Evolutionary conservation across 1,140 invertebrate genomes (phyloP).

Genomic region (Venturia canescens): DNA sequence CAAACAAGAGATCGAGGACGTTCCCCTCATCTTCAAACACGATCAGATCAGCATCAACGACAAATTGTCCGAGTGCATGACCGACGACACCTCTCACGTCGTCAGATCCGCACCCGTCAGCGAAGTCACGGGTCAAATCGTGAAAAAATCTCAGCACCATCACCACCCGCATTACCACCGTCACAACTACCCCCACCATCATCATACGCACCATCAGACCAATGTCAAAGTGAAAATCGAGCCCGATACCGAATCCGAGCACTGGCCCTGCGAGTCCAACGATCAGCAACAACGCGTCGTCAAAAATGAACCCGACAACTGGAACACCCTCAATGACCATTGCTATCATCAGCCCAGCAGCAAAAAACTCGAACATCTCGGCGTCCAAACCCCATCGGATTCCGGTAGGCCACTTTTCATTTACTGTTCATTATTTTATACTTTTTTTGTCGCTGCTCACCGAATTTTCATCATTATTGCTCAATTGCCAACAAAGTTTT

Average conservation of each 20-base stretch:
- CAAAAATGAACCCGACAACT: conserved; percentile 61
- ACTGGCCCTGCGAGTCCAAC: conserved; percentile 49
- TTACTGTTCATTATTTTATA: neutral
- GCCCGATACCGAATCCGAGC: conserved; percentile 47
- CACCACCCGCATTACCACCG: conserved; percentile 34
- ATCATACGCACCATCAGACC: conserved; percentile 53
- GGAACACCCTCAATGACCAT: conserved; percentile 79
- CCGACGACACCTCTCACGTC: conserved; percentile 30
- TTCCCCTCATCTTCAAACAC: conserved; percentile 66
- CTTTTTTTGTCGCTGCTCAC: too few species aligned
- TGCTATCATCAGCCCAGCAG: conserved; percentile 81
- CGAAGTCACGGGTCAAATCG: conserved; percentile 66
- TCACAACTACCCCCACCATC: conserved; percentile 41
- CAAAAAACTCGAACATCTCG: conserved; percentile 80
- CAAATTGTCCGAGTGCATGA: conserved; percentile 65
- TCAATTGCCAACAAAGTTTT: too few species aligned
- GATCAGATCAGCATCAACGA: conserved; percentile 68
- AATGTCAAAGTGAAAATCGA: conserved; percentile 61
- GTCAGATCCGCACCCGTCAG: conserved; percentile 63
- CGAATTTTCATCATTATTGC: too few species aligned
- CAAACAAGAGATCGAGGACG: conserved; percentile 54
- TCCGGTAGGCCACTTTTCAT: conserved; percentile 82
- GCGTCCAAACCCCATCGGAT: conserved; percentile 90
- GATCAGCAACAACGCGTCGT: conserved; percentile 48
- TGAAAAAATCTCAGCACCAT: conserved; percentile 54